A percentile compares a stretch with the other conserved stretches of the same genome.
These are phyloP conservation scores for Xanthia togata DNA, from an alignment of 2,888 invertebrate genomes.

Conservation along the genomic window DNA sequence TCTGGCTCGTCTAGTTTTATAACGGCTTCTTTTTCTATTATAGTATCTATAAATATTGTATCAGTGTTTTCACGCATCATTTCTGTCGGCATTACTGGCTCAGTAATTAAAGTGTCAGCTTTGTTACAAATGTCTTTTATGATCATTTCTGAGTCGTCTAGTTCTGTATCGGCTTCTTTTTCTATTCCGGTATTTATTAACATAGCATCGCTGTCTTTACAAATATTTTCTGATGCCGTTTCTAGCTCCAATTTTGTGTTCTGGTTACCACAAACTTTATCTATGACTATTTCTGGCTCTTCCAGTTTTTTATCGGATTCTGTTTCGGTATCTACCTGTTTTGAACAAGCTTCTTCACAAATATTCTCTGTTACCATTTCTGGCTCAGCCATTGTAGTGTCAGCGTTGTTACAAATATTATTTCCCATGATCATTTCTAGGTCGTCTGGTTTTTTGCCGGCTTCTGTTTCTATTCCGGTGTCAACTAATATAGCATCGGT, in stretches of 20 bases:
- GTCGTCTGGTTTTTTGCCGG: not conserved
- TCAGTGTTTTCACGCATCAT: not conserved
- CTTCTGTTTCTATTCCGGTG: slow-evolving; percentile 1
- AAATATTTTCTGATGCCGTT: not conserved
- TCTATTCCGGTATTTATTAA: not conserved
- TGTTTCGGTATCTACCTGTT: not conserved
- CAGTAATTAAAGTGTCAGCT: not conserved
- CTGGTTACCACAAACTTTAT: not conserved
- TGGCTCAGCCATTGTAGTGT: not conserved
- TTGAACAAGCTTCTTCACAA: not conserved
- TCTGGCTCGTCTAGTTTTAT: not conserved
- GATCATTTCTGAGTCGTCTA: not conserved
- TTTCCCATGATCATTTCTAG: not conserved
- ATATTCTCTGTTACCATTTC: not conserved
- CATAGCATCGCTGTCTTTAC: not conserved
- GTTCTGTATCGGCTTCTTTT: slow-evolving; percentile 1
- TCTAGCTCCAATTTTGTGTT: not conserved
- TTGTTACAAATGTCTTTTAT: not conserved
- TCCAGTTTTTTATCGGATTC: not conserved
- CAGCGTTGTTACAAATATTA: not conserved
- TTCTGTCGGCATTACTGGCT: not conserved
- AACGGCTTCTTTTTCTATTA: not conserved
- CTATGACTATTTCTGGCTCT: not conserved
- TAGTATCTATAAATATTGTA: not conserved
- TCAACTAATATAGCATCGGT: not conserved